Base-by-base conservation (phyloP, 2,888 invertebrate species). In the Endotricha flammealis region DNA sequence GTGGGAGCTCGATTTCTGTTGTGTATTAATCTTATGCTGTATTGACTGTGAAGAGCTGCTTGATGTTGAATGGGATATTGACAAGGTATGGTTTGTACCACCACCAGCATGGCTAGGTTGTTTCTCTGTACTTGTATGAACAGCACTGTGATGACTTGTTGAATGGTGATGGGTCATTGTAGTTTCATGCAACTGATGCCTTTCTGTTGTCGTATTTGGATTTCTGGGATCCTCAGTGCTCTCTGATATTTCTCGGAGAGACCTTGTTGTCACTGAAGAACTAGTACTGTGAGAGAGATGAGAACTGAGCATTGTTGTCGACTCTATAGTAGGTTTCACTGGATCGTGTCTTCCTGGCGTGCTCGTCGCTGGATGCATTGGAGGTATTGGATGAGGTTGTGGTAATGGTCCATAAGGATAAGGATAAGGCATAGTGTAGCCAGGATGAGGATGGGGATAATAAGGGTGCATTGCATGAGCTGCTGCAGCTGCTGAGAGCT, bases 321-420 rank as follows among this genome's bases (percentile, higher is more conserved):
- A 88, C 52, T 92, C 91, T 28, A 90, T 88, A n/a, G 87, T 77
- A 5, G 85, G 82, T 64, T 87, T 87, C 14, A 81, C 81, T 51
- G 83, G 80, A 17, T 87, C 87, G 48, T 87, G 87, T 40, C 87
- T 63, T 43, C 83, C 80, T 38, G 86, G 74, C 16, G 79, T 69
- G 50, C 82, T 85, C 7, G 78, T 62, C 42, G 88, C 55, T 50
- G 89, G 67, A 53, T 87, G 88, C 57, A 91, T 90, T 1, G 92
- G 92, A 9, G 92, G 92, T 61, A 92, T 91, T 4, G 92, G 90
- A 53, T 92, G 92, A 1, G 93, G 93, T 57, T 92, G 92, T 3
- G 92, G 92, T 41, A 92, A 88, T 1, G 92, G 91, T 4, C 90
- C 91, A 53, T 94, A 91, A 34, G 93, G 89, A 82, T 93, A 93